Evolutionary conservation across 1,140 invertebrate genomes (phyloP), one percentile per base, ranked within the genome.

Genomic region (Papilio aristodemus): DNA sequence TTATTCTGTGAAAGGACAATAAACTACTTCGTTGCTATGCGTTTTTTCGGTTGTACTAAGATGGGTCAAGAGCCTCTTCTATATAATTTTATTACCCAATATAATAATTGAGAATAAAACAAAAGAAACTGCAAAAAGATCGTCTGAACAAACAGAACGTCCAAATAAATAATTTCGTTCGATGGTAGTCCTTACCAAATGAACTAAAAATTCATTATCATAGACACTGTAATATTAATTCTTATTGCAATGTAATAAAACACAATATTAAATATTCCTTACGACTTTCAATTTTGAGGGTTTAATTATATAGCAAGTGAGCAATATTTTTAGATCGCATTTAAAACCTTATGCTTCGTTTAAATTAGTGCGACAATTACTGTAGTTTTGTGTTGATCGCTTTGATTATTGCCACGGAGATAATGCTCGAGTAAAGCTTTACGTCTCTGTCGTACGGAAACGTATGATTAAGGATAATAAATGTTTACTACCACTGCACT

Each of bases 311-410:
- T 41, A 73, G 71, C 68, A 67, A 66, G 68, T 62, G 19, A 69
- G 41, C 50, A 74, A 73, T 73, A 75, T 74, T 69, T 46, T 60
- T 50, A 74, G 70, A 71, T 70, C 71, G 72, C 64, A 69, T 74
- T 80, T 76, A 74, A 76, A 77, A 68, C 46, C 79, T 78, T 77
- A 82, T 57, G 22, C n/a, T 13, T 22, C 67, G 37, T 76, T 77
- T 70, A 80, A 81, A 76, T 74, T 71, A 73, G 69, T 41, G 39
- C 19, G 50, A 25, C 13, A 60, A 69, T 60, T 66, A 39, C 19
- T 38, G 17, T 43, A 69, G 43, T 37, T 58, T 36, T 62, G 39
- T 54, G 41, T 69, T 67, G 62, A 71, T 70, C 68, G 41, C 68
- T 68, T 74, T 68, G 68, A 72, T 70, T 68, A 75, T 70, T 46